A percentile compares a stretch with the other conserved stretches of the same genome.
These are phyloP conservation scores for Cherax destructor DNA, from an alignment of 1,140 invertebrate species.

Conservation along the genomic window DNA sequence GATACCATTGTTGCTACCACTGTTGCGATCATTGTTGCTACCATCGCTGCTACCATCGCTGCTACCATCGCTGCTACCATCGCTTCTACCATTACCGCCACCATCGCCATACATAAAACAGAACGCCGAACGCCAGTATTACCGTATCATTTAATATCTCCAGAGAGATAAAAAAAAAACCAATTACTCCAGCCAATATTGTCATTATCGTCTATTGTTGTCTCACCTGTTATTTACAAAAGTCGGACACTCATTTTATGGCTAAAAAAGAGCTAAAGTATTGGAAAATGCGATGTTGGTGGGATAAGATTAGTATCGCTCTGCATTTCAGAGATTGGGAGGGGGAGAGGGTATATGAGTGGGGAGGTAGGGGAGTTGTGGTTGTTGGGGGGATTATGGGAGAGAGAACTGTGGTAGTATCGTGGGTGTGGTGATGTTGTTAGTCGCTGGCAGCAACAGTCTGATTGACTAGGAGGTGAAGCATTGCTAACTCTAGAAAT, in stretches of 20 bases:
- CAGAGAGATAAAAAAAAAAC: neutral
- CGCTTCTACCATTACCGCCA: too few species aligned
- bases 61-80: too few species aligned
- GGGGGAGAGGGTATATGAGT: too few species aligned
- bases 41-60: too few species aligned
- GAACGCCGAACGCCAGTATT: too few species aligned
- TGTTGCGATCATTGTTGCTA: too few species aligned
- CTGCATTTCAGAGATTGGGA: neutral
- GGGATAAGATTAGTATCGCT: neutral
- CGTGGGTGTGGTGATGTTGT: neutral
- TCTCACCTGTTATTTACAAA: neutral
- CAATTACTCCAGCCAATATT: neutral
- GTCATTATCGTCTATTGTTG: neutral
- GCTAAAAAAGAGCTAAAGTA: neutral
- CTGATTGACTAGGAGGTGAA: too few species aligned
- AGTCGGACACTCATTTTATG: neutral
- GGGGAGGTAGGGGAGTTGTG: too few species aligned
- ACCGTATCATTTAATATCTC: neutral
- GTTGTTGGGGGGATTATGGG: too few species aligned
- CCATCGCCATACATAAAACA: too few species aligned
- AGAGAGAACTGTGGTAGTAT: neutral
- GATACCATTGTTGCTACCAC: too few species aligned
- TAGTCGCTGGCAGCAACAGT: neutral
- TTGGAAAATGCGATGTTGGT: neutral
- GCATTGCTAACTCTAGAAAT: too few species aligned